Percentiles rank a stretch among this genome's conserved stretches.
Conservation (phyloP, 2,797 vertebrate species). For the Chelonia mydas region DNA sequence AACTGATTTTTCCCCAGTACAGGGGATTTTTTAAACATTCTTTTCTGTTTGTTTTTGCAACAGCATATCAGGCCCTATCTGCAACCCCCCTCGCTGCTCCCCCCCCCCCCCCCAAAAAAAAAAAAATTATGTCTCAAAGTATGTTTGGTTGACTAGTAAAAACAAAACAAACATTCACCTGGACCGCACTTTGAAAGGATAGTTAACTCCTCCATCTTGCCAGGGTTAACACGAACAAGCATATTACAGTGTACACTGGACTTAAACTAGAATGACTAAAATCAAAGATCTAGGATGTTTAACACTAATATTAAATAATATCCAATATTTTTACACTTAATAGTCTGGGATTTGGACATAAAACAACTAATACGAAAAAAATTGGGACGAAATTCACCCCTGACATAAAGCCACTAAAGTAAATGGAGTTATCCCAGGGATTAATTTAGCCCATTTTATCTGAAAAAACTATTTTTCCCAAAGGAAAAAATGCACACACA, state of each 20-base stretch:
- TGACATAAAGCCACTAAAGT: neutral
- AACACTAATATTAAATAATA: conserved; percentile 69
- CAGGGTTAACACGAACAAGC: conserved; percentile 49
- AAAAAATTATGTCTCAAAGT: neutral
- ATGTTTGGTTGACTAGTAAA: conserved; percentile 5
- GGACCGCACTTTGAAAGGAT: conserved; percentile 39
- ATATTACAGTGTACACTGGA: conserved; percentile 54
- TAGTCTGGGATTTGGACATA: conserved; percentile 55
- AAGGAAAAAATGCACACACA: neutral
- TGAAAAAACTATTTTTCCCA: conserved; percentile 2
- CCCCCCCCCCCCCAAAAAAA: too few species aligned
- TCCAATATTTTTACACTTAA: conserved; percentile 49
- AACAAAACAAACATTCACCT: conserved; percentile 58
- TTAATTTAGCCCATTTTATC: conserved; percentile 10
- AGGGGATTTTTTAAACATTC: neutral
- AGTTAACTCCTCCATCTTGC: conserved; percentile 45
- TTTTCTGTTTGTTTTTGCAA: neutral
- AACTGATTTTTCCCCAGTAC: neutral
- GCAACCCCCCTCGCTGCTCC: too few species aligned
- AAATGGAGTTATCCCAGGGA: neutral
- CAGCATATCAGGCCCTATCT: neutral
- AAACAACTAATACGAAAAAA: conserved; percentile 56
- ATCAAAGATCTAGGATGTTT: conserved; percentile 57
- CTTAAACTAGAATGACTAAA: conserved; percentile 57
- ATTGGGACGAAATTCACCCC: neutral